Base-by-base conservation (phyloP, 2,888 invertebrate genomes). In the Heliconius sara region DNA sequence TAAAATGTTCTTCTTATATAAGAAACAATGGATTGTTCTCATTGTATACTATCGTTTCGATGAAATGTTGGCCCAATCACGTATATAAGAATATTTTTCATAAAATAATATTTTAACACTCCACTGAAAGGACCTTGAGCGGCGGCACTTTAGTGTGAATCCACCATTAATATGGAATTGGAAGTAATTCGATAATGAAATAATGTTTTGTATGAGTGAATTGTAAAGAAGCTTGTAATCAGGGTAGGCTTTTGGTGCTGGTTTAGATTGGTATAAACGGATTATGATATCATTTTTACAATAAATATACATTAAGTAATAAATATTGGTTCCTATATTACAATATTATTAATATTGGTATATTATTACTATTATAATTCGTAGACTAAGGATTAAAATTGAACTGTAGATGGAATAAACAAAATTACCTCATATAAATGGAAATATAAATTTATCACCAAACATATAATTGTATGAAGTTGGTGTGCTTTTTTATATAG, bases 201-300 rank as follows among this genome's bases (percentile, higher is more conserved):
- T 39, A 65, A 63, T 43, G 63, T 43, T 27, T 47, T 25, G 34
- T 27, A 3, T 65, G 65, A 47, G 39, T 43, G 43, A 43, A 19
- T 47, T 65, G 19, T 65, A 65, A 75, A 22, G 75, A 65, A 65
- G 75, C 27, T 65, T 63, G 63, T 74, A 78, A 87, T 85, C 92
- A 92, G 91, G 91, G 91, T 92, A 89, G 85, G 85, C 19, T 75
- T 86, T 85, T 86, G 92, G 91, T 92, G 92, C 92, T 92, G 89
- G 89, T 76, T 75, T 81, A 76, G 66, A 79, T 65, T 74, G 79
- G 47, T 79, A 30, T 27, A 25, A 66, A 22, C 12, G 27, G 25
- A 30, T 65, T 43, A 43, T 27, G 27, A 66, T 75, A 75, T 66
- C 75, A 47, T 75, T 65, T 65, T 75, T 75, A 65, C 27, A 75